These are phyloP conservation scores for Gallirallus australis DNA, from an alignment of 2,797 vertebrate genomes.

Conservation along the genomic window DNA sequence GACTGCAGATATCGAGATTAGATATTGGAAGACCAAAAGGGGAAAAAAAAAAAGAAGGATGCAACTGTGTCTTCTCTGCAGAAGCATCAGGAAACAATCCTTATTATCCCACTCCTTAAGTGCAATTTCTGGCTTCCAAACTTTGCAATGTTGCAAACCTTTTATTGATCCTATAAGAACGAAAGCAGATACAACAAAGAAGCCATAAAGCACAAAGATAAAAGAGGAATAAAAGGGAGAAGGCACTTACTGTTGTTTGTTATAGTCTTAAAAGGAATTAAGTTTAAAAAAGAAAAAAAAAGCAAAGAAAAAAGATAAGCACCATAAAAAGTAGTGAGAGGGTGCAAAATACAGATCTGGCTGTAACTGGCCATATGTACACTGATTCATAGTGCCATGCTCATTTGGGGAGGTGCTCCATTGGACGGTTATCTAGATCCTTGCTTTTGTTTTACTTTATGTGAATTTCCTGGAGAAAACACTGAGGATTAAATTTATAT, in stretches of 20 bases:
- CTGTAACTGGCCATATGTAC: background rate
- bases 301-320: background rate
- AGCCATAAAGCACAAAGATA: constrained; percentile 57
- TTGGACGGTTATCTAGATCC: background rate
- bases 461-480: background rate
- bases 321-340: background rate
- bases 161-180: constrained; percentile 58
- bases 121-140: constrained; percentile 33
- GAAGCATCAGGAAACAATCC: constrained; percentile 1
- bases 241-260: constrained; percentile 47
- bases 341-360: background rate
- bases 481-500: background rate
- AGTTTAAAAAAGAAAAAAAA: background rate
- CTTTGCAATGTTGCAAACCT: constrained; percentile 28
- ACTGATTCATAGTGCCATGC: background rate
- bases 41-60: background rate
- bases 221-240: constrained; percentile 66
- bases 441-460: background rate
- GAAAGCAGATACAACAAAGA: constrained; percentile 41
- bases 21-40: background rate
- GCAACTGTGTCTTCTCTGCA: background rate
- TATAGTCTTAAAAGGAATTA: constrained; percentile 52
- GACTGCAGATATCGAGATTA: constrained; percentile 51
- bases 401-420: background rate
- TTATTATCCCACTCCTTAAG: background rate